Percentiles rank a stretch among this genome's conserved stretches.
phyloP scores from a whole-genome alignment of 2,797 vertebrate species.

The Hephaestus fuliginosus region DNA sequence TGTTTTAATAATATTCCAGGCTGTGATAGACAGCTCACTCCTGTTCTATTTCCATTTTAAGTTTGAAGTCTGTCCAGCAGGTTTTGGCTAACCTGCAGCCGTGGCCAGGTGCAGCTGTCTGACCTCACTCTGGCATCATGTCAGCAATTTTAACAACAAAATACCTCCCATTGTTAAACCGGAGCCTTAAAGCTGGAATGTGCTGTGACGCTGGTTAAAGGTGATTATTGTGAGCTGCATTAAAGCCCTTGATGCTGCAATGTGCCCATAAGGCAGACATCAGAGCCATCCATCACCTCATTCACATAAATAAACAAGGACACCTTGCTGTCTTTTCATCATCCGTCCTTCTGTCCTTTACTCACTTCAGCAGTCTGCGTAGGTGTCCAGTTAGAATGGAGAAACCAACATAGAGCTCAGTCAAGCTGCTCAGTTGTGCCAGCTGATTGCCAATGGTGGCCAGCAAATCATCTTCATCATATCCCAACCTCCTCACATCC shows the following conservation, averaged over 20 bases:
- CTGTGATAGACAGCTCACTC: background rate
- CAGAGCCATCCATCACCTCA: conserved; percentile 4
- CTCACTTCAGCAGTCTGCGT: conserved; percentile 90
- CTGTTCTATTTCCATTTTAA: conserved; percentile 46
- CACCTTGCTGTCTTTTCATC: background rate
- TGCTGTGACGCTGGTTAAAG: background rate
- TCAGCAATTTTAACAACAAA: conserved; percentile 60
- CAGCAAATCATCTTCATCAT: conserved; percentile 83
- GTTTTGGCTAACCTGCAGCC: conserved; percentile 42
- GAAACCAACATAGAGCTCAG: conserved; percentile 91
- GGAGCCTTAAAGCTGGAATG: conserved; percentile 20
- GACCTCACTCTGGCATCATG: conserved; percentile 37
- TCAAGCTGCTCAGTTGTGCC: conserved; percentile 85
- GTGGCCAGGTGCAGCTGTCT: conserved; percentile 43
- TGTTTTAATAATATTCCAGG: background rate
- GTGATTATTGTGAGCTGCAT: conserved; percentile 25
- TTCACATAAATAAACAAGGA: background rate
- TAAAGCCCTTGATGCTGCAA: conserved; percentile 36
- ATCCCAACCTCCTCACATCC: conserved; percentile 84
- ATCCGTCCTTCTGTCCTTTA: conserved; percentile 9
- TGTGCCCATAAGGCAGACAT: background rate
- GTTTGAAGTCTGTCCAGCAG: conserved; percentile 13
- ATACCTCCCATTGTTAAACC: conserved; percentile 35
- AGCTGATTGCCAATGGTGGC: conserved; percentile 87
- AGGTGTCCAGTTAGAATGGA: conserved; percentile 93